phyloP scores from a whole-genome alignment of 2,888 invertebrate species.

The Orchesella flavescens region DNA sequence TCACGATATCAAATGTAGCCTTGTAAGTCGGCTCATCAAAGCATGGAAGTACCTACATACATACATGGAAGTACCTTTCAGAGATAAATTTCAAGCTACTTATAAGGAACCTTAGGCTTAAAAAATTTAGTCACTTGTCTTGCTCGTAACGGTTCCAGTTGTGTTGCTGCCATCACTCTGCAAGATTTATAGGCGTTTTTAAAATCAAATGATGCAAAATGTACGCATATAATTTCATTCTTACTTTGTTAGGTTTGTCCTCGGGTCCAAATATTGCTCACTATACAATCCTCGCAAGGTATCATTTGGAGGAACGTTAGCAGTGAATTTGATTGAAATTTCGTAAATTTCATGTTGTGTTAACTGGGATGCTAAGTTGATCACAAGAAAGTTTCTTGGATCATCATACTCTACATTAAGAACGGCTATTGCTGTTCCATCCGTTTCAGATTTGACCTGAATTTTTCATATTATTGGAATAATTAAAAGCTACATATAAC shows the following conservation, averaged over 20 bases:
- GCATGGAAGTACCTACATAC: slow-evolving; percentile 29
- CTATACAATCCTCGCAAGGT: slow-evolving; percentile 50
- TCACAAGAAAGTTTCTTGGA: slow-evolving; percentile 28
- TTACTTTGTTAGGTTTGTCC: slow-evolving; percentile 25
- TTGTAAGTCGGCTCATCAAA: slow-evolving; percentile 58
- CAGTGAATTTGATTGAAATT: slow-evolving; percentile 37
- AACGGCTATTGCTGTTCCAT: neutral
- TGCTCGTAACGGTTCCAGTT: slow-evolving; percentile 50
- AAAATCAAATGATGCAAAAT: neutral
- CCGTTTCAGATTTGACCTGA: neutral
- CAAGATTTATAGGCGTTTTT: neutral
- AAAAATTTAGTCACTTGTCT: slow-evolving; percentile 9
- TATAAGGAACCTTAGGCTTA: too few species aligned
- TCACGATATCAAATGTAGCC: slow-evolving; percentile 27
- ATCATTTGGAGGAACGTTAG: slow-evolving; percentile 50
- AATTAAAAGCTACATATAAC: too few species aligned
- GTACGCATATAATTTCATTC: neutral
- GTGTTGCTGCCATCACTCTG: slow-evolving; percentile 44
- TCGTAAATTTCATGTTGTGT: neutral
- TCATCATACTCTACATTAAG: slow-evolving; percentile 26
- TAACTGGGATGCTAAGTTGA: slow-evolving; percentile 18
- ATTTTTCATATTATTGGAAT: too few species aligned
- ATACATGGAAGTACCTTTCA: too few species aligned
- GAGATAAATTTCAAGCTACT: too few species aligned
- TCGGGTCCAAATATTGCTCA: slow-evolving; percentile 33